Evolutionary conservation across 1,140 invertebrate species (phyloP).

Genomic region (Fragariocoptes setiger): DNA sequence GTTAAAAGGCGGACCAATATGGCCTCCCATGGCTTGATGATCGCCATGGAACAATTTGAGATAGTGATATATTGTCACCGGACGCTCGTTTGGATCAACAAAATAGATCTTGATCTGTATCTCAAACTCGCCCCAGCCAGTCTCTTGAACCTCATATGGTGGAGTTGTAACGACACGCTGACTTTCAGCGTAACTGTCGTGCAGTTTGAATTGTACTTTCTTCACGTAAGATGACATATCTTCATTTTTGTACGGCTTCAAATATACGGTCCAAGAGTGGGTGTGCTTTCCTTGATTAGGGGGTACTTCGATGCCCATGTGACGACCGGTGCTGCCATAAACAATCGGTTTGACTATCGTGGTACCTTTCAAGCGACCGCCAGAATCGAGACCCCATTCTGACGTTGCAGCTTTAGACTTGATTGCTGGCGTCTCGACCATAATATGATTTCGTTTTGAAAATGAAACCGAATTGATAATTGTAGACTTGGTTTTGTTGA

Average conservation of each 20-base stretch:
- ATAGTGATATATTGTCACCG: constrained; percentile 70
- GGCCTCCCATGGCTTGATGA: background rate
- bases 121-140: constrained; percentile 99
- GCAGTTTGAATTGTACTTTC: constrained; percentile 86
- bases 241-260: constrained; percentile 53
- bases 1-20: constrained; percentile 2
- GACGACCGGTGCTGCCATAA: constrained; percentile 68
- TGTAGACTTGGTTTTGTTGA: too few relatives aligned
- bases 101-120: constrained; percentile 95
- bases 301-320: constrained; percentile 48
- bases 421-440: background rate
- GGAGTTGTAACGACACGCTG: constrained; percentile 53
- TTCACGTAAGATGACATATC: constrained; percentile 84
- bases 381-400: constrained; percentile 5
- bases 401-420: background rate
- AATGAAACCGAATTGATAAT: too few relatives aligned
- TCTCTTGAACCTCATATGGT: constrained; percentile 89
- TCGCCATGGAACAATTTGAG: constrained; percentile 32
- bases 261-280: constrained; percentile 92
- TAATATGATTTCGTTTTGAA: too few relatives aligned
- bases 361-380: constrained; percentile 28
- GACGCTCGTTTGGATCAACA: constrained; percentile 54
- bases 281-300: constrained; percentile 88
- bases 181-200: constrained; percentile 80
- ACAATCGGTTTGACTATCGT: constrained; percentile 80